phyloP scores from a whole-genome alignment of 1,140 invertebrate genomes.

The Drosophila sproati region DNA sequence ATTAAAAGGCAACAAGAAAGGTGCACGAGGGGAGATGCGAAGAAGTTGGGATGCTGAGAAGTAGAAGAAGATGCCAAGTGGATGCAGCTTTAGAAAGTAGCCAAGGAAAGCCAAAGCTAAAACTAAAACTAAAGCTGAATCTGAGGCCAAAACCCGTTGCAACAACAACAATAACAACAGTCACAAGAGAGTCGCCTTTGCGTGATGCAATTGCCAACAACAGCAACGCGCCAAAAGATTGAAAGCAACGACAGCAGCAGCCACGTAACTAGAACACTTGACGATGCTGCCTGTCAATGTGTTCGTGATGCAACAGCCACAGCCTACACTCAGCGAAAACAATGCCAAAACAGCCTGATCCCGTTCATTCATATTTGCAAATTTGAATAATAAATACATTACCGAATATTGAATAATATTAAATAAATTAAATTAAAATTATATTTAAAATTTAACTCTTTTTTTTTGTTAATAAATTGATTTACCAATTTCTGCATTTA shows the following conservation, averaged over 20 bases:
- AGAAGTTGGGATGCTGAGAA: slow-evolving; percentile 26
- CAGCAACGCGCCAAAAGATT: slow-evolving; percentile 78
- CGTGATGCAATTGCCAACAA: slow-evolving; percentile 80
- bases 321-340: not conserved
- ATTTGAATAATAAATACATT: no score
- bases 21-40: slow-evolving; percentile 40
- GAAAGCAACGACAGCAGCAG: slow-evolving; percentile 78
- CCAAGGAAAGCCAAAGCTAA: slow-evolving; percentile 41
- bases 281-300: slow-evolving; percentile 49
- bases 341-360: not conserved
- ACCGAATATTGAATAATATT: no score
- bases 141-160: slow-evolving; percentile 63
- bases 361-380: no score
- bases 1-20: slow-evolving; percentile 53
- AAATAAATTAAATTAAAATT: no score
- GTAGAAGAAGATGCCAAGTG: slow-evolving; percentile 12
- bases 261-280: slow-evolving; percentile 83
- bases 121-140: slow-evolving; percentile 8
- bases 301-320: slow-evolving; percentile 36
- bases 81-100: slow-evolving; percentile 74
- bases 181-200: slow-evolving; percentile 46
- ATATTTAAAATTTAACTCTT: no score
- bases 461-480: no score
- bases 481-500: no score
- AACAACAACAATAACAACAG: slow-evolving; percentile 5